Evolutionary conservation across 2,888 invertebrate species (phyloP), one percentile per base, ranked within the genome.

Genomic region (Petrophora chlorosata): DNA sequence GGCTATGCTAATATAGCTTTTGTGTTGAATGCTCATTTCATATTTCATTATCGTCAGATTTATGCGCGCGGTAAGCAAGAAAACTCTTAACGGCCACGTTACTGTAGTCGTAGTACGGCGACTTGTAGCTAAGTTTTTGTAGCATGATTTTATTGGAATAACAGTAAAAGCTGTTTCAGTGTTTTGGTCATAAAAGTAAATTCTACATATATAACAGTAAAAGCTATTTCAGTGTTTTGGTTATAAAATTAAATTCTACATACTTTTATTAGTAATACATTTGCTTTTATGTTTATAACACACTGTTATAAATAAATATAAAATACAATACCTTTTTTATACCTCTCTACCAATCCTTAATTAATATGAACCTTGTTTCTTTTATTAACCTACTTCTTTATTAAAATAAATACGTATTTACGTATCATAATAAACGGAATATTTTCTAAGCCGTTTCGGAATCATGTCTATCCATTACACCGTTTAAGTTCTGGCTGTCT

Each of bases 1-100:
- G 71, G 65, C 53, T 63, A 68, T 68, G 68, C 76, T 72, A 77
- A 76, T 76, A 75, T 71, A 63, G 71, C 79, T 76, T 78, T 83
- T 81, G 76, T 74, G 73, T 73, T 54, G 71, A 76, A 66, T 72
- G 73, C 65, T 78, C 74, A 73, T 79, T 77, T 78, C 71, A 70
- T 64, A 67, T 70, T 80, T 79, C 73, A 80, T 84, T 79, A 82
- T 72, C 62, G 70, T 78, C 68, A 76, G 73, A 76, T 79, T 67
- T 70, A 67, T 70, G 61, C 59, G 62, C 60, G 64, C 50, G 32
- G 64, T 58, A 47, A 63, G 48, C 53, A 59, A 61, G 61, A 63
- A 59, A 50, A 38, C 22, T 42, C 32, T 40, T 43, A 44, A 42
- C 30, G 19, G 23, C 30, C 14, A 4, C 22, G 23, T 45, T 56